These are phyloP conservation scores for Hydroisotoma schaefferi DNA, from an alignment of 2,888 invertebrate species.

Conservation along the genomic window DNA sequence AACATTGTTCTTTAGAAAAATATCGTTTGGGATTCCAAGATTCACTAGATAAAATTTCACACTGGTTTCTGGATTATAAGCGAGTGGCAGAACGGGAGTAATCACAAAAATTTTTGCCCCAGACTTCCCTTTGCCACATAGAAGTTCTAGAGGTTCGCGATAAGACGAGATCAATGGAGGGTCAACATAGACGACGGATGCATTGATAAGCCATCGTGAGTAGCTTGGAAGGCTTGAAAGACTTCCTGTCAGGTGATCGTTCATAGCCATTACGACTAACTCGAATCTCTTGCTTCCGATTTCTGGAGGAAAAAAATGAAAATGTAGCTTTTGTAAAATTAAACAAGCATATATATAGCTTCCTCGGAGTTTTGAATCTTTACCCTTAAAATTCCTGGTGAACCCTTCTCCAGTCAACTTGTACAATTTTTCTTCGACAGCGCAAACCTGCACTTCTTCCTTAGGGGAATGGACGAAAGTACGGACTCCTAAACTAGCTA, in stretches of 20 bases:
- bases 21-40: constrained; percentile 41
- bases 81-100: constrained; percentile 40
- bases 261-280: constrained; percentile 38
- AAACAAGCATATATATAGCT: too few species aligned
- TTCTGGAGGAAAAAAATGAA: constrained; percentile 21
- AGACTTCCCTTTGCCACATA: constrained; percentile 20
- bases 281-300: constrained; percentile 33
- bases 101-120: constrained; percentile 33
- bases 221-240: constrained; percentile 10
- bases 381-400: constrained; percentile 31
- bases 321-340: too few species aligned
- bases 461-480: constrained; percentile 38
- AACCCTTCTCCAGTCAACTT: constrained; percentile 27
- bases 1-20: constrained; percentile 37
- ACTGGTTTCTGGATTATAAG: constrained; percentile 31
- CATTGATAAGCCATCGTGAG: constrained; percentile 20
- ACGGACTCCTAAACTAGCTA: constrained; percentile 40
- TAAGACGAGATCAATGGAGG: constrained; percentile 42
- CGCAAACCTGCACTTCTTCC: constrained; percentile 34
- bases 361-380: too few species aligned
- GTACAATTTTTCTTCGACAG: constrained; percentile 35
- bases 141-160: constrained; percentile 18
- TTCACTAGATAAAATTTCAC: constrained; percentile 45
- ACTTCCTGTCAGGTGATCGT: constrained; percentile 29
- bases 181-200: constrained; percentile 40